A percentile compares a stretch with the other conserved stretches of the same genome.
Evolutionary conservation across 2,888 invertebrate species (phyloP).

Genomic region (Drosophila pseudotakahashii): DNA sequence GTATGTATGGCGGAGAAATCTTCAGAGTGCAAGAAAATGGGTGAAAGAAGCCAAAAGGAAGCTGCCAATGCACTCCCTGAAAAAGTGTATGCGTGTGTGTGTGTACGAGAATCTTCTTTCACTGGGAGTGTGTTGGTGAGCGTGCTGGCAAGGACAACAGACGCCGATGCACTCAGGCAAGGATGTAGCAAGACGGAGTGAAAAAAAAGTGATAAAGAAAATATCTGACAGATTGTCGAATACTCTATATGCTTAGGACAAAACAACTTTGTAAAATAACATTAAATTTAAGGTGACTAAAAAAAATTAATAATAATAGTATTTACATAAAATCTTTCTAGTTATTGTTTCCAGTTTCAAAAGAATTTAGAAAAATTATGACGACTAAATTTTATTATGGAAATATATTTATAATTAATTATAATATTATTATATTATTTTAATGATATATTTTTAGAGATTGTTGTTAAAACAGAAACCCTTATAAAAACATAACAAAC

Average conservation of each 20-base stretch:
- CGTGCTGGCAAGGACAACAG: slow-evolving; percentile 67
- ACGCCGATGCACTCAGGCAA: slow-evolving; percentile 78
- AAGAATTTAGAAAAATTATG: no score
- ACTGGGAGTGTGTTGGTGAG: slow-evolving; percentile 23
- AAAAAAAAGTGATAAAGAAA: slow-evolving; percentile 9
- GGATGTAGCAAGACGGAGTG: slow-evolving; percentile 34
- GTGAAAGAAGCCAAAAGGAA: slow-evolving; percentile 59
- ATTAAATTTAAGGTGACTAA: no score
- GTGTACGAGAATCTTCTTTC: slow-evolving; percentile 18
- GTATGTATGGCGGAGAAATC: slow-evolving; percentile 24
- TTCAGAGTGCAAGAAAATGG: slow-evolving; percentile 45
- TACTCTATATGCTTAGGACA: background rate
- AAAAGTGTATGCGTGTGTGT: slow-evolving; percentile 5
- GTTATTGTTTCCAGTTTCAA: no score
- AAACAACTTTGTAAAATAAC: background rate
- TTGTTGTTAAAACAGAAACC: no score
- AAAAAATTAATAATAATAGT: no score
- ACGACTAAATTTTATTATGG: no score
- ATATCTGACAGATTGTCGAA: slow-evolving; percentile 15
- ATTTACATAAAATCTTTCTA: no score
- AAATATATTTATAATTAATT: no score
- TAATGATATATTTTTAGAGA: no score
- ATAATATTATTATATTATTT: no score
- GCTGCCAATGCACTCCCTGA: slow-evolving; percentile 50
- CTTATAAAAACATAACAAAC: no score